Evolutionary conservation across 1,140 invertebrate species (phyloP), one percentile per base, ranked within the genome.

Genomic region (Brachionus plicatilis): DNA sequence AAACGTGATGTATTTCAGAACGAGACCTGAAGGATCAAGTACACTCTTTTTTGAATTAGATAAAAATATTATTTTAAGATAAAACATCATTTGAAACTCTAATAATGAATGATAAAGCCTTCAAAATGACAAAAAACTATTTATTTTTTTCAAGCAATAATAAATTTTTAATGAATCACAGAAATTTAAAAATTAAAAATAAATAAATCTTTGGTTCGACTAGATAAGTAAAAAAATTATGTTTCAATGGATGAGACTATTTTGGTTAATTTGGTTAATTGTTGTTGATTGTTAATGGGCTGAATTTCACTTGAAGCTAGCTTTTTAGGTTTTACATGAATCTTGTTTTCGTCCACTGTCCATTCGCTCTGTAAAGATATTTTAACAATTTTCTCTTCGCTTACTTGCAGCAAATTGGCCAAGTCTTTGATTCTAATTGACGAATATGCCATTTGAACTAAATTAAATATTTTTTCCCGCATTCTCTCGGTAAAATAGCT

Each of bases 221-320:
- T 37, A 37, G 33, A 37, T 37, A 37, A 7, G 33, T 37, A 37
- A 37, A 37, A 37, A 7, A 7, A 37, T 47, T 14, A 76, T 53
- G 43, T 76, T 29, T 76, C 72, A 11, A 76, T 76, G 4, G 50
- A 76, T 12, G 72, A 76, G 12, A 76, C 43, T n/a, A 76, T 76
- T 50, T 76, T 76, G 4, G 72, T 76, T 1, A 76, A 29, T 29
- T 76, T 20, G 47, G 24, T 45, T 29, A 76, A 27, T 76, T 76
- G 72, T n/a, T 29, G 3, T 29, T 47, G 72, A 47, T 76, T 76
- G 6, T 47, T 14, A 27, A 76, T 76, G 14, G 27, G 33, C 41
- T 17, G 17, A 14, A 27, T 50, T 76, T 24, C 20, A 27, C 12
- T 29, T 3, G 41, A 50, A 53, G 47, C 8, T 12, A 29, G 8